phyloP scores from a whole-genome alignment of 2,888 invertebrate species.

The Tineola bisselliella region DNA sequence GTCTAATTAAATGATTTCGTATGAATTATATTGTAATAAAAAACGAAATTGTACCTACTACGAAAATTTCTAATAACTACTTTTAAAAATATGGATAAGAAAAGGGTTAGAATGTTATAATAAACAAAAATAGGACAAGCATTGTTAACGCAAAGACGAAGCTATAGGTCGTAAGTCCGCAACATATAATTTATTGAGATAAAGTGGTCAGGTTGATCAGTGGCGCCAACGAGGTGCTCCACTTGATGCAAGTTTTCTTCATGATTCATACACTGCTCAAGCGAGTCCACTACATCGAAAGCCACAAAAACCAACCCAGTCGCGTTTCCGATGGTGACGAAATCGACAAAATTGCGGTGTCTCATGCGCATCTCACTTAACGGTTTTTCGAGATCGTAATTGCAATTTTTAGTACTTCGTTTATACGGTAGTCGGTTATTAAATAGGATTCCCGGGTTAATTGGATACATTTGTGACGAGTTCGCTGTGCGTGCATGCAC shows the following conservation, averaged over 20 bases:
- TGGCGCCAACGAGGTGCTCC: neutral
- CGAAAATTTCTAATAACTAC: too few relatives aligned
- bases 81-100: too few relatives aligned
- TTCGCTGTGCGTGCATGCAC: constrained; percentile 31
- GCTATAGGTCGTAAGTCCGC: neutral
- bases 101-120: too few relatives aligned
- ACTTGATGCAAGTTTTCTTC: constrained; percentile 13
- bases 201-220: constrained; percentile 1
- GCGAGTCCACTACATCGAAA: constrained; percentile 22
- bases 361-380: constrained; percentile 50
- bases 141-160: too few relatives aligned
- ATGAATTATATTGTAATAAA: too few relatives aligned
- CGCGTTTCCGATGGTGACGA: constrained; percentile 50
- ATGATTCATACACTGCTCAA: constrained; percentile 38
- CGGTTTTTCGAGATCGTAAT: constrained; percentile 37
- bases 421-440: constrained; percentile 58
- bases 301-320: constrained; percentile 34
- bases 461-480: constrained; percentile 44
- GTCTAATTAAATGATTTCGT: neutral
- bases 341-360: constrained; percentile 32
- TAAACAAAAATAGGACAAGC: too few relatives aligned
- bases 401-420: constrained; percentile 41
- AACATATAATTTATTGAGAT: neutral
- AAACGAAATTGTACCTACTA: too few relatives aligned
- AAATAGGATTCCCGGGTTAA: constrained; percentile 53